phyloP scores from a whole-genome alignment of 2,888 invertebrate genomes.

The Drosophila sordidula region DNA sequence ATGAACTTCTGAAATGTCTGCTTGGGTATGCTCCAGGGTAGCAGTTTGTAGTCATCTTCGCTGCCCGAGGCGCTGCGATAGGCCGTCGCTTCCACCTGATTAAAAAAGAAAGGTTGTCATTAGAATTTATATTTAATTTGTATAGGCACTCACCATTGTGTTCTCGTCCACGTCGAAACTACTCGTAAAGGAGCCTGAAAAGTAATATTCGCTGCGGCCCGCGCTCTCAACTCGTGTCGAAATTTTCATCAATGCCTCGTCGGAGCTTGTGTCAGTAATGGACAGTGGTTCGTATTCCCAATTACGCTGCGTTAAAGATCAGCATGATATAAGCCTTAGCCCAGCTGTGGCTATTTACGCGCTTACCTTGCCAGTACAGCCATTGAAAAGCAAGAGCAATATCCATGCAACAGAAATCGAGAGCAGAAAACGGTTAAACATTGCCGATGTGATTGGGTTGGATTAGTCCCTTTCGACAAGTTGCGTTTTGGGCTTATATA shows the following conservation, averaged over 20 bases:
- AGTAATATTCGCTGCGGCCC: conserved; percentile 7
- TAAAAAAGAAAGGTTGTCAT: background rate
- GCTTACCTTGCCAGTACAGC: conserved; percentile 32
- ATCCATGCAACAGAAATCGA: background rate
- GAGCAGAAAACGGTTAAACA: conserved; percentile 1
- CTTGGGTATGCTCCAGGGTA: conserved; percentile 37
- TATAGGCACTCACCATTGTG: conserved; percentile 26
- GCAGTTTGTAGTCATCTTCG: conserved; percentile 49
- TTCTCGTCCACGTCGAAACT: conserved; percentile 13
- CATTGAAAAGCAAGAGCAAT: background rate
- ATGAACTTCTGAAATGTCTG: conserved; percentile 23
- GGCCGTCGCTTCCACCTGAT: background rate
- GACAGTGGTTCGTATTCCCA: conserved; percentile 60
- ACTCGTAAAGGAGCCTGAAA: background rate
- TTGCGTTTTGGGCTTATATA: conserved; percentile 14
- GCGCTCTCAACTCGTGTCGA: conserved; percentile 8
- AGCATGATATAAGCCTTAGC: background rate
- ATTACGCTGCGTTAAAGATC: conserved; percentile 32
- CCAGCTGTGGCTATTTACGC: background rate
- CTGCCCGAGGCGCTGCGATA: conserved; percentile 49
- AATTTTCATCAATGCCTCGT: background rate
- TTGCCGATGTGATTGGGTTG: background rate
- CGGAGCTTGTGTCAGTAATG: background rate
- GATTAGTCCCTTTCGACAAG: background rate
- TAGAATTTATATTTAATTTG: too few relatives aligned